Conservation (phyloP, 2,888 invertebrate species). For the Polylopha cassiicola region DNA sequence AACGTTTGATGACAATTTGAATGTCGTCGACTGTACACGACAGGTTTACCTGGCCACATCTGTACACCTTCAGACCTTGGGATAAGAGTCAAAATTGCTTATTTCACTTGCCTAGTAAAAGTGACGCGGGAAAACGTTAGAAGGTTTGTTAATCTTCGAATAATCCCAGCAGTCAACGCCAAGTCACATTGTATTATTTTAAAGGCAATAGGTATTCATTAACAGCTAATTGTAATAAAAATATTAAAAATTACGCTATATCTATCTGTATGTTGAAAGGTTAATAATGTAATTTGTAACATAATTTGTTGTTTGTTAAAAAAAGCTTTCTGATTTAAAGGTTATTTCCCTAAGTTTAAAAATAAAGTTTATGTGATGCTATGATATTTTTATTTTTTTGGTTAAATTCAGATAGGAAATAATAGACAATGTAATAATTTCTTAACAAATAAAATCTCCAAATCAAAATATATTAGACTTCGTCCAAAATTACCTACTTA, state of each 20-base stretch:
- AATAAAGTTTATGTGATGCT: too few relatives aligned
- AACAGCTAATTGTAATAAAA: constrained; percentile 2
- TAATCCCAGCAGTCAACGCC: constrained; percentile 12
- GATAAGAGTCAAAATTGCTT: constrained; percentile 2
- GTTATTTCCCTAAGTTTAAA: too few relatives aligned
- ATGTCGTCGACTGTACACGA: constrained; percentile 14
- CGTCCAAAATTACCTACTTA: too few relatives aligned
- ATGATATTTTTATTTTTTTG: too few relatives aligned
- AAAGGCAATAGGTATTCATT: constrained; percentile 2
- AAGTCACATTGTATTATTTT: constrained; percentile 13
- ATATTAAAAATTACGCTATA: not conserved
- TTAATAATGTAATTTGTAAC: too few relatives aligned
- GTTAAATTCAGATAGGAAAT: too few relatives aligned
- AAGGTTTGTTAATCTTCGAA: constrained; percentile 11
- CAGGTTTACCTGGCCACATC: not conserved
- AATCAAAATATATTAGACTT: too few relatives aligned
- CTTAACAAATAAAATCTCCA: too few relatives aligned
- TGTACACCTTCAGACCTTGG: not conserved
- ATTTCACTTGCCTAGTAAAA: not conserved
- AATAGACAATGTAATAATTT: too few relatives aligned
- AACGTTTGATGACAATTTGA: constrained; percentile 17
- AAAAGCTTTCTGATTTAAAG: too few relatives aligned
- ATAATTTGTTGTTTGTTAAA: too few relatives aligned
- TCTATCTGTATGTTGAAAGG: too few relatives aligned
- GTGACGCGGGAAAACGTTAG: not conserved